Evolutionary conservation across 2,113 vertebrate species (phyloP).

Genomic region (Salvelinus fontinalis): DNA sequence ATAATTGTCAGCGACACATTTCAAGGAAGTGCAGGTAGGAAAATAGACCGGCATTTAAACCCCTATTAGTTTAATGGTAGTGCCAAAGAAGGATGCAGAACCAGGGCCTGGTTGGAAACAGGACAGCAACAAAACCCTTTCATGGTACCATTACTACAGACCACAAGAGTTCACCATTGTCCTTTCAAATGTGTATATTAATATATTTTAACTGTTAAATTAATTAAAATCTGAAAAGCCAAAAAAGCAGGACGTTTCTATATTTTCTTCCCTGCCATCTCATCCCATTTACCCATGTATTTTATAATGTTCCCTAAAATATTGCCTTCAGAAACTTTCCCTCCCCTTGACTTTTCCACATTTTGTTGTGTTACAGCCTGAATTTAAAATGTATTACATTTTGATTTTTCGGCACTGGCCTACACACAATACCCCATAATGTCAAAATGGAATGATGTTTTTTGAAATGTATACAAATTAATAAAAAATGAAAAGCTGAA

Average conservation of each 20-base stretch:
- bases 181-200: slow-evolving; percentile 12
- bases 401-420: too few relatives aligned
- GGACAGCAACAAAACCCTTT: slow-evolving; percentile 21
- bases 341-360: too few relatives aligned
- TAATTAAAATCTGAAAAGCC: slow-evolving; percentile 22
- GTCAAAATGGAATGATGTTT: too few relatives aligned
- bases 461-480: too few relatives aligned
- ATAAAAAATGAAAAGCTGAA: too few relatives aligned
- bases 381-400: too few relatives aligned
- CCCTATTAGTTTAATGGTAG: slow-evolving; percentile 55
- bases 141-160: slow-evolving; percentile 1
- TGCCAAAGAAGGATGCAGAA: slow-evolving; percentile 24
- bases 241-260: slow-evolving; percentile 30
- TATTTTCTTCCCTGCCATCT: slow-evolving; percentile 12
- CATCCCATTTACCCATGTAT: too few relatives aligned
- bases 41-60: slow-evolving; percentile 64
- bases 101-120: slow-evolving; percentile 1
- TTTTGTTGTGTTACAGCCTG: too few relatives aligned
- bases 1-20: slow-evolving; percentile 62
- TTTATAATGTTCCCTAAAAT: slow-evolving; percentile 12
- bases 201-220: slow-evolving; percentile 19
- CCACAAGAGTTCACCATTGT: slow-evolving; percentile 17
- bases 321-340: slow-evolving; percentile 13
- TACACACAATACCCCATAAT: too few relatives aligned
- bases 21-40: slow-evolving; percentile 51